Percentiles rank a stretch among this genome's conserved stretches.
These are phyloP conservation scores for Tribolium castaneum DNA, from an alignment of 1,140 invertebrate species.

Conservation along the genomic window DNA sequence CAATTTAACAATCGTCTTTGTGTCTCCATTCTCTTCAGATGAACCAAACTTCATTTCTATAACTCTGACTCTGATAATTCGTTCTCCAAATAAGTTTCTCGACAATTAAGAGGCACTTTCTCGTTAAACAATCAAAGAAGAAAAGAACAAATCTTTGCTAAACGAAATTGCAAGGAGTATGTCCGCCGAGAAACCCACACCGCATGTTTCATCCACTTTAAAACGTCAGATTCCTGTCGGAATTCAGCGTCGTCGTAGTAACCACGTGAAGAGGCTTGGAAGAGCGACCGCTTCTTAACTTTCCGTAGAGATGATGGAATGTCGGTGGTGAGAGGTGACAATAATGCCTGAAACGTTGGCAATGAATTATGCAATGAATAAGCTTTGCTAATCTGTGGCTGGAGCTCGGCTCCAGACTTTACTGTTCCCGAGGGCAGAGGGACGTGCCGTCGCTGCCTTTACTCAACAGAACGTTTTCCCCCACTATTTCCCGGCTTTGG, in stretches of 20 bases:
- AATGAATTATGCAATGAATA: conserved; percentile 44
- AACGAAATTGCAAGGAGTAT: not conserved
- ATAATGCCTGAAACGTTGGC: conserved; percentile 35
- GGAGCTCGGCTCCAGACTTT: conserved; percentile 38
- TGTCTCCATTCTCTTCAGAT: not conserved
- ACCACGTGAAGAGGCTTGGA: conserved; percentile 26
- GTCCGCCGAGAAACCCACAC: not conserved
- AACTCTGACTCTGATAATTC: too few species aligned
- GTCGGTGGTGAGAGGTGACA: conserved; percentile 38
- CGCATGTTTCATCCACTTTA: conserved; percentile 30
- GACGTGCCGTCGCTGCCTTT: conserved; percentile 33
- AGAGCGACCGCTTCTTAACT: conserved; percentile 29
- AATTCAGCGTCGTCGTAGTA: conserved; percentile 27
- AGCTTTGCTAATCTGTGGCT: conserved; percentile 41
- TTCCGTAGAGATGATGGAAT: conserved; percentile 35
- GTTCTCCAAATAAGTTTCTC: too few species aligned
- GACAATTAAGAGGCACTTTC: too few species aligned
- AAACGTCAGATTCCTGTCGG: conserved; percentile 24
- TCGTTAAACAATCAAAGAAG: not conserved
- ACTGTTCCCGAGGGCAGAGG: conserved; percentile 36
- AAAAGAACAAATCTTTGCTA: not conserved
- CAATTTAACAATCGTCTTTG: not conserved
- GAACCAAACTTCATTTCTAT: not conserved
- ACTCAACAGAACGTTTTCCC: not conserved
- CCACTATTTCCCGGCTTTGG: not conserved